These are phyloP conservation scores for Grallaria varia DNA, from an alignment of 2,113 vertebrate genomes.

Conservation along the genomic window DNA sequence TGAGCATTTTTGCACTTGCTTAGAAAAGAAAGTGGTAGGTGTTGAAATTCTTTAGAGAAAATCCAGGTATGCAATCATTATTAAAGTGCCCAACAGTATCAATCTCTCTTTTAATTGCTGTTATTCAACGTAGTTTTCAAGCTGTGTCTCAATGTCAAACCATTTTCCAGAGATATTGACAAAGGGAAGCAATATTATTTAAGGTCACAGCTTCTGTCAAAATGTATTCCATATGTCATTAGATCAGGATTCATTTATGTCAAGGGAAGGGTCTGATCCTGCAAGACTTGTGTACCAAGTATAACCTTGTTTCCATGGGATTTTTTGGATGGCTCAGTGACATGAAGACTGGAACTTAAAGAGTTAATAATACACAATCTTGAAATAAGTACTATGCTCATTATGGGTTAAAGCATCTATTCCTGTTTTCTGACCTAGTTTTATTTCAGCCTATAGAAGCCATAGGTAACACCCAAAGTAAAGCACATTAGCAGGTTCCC, in stretches of 20 bases:
- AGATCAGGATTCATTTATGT: constrained; percentile 49
- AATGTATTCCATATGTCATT: constrained; percentile 61
- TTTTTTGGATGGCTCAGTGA: neutral
- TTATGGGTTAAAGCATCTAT: constrained; percentile 40
- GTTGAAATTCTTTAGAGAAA: constrained; percentile 70
- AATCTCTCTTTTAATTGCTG: constrained; percentile 48
- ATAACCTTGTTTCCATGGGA: neutral
- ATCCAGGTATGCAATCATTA: constrained; percentile 51
- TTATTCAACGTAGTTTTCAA: constrained; percentile 58
- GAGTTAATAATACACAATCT: neutral
- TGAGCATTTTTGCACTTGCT: constrained; percentile 44
- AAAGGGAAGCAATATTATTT: constrained; percentile 67
- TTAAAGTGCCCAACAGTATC: constrained; percentile 53
- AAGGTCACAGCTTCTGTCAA: constrained; percentile 61
- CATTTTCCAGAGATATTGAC: constrained; percentile 63
- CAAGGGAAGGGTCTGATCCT: neutral
- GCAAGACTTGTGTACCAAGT: neutral
- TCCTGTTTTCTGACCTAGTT: constrained; percentile 31
- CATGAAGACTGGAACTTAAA: neutral
- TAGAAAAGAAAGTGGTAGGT: constrained; percentile 48
- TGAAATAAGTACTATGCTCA: neutral
- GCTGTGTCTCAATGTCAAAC: constrained; percentile 52
- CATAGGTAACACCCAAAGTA: constrained; percentile 51
- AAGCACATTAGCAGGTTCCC: constrained; percentile 67
- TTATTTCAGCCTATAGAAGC: constrained; percentile 39